Evolutionary conservation across 2,888 invertebrate genomes (phyloP).

Genomic region (Lymantria monacha): DNA sequence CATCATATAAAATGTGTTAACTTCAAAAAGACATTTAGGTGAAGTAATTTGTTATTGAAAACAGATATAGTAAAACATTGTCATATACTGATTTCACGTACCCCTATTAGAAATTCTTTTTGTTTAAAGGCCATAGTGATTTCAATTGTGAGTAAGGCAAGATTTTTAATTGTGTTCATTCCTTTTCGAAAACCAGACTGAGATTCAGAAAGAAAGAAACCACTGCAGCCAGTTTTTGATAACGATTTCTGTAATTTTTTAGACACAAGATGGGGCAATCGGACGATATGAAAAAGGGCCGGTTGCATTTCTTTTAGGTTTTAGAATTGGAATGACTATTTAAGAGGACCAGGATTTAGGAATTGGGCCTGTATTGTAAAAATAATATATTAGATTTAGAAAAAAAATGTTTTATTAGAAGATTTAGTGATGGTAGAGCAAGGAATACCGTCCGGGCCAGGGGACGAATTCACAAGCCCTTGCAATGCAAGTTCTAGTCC

Average conservation of each 20-base stretch:
- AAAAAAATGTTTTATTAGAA: not conserved
- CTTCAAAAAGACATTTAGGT: too few relatives aligned
- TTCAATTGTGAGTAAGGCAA: too few relatives aligned
- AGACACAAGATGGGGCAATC: not conserved
- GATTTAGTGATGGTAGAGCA: not conserved
- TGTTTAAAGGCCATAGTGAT: not conserved
- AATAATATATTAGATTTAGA: not conserved
- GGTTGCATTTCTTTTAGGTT: too few relatives aligned
- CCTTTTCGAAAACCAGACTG: too few relatives aligned
- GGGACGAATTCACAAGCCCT: too few relatives aligned
- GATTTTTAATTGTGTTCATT: too few relatives aligned
- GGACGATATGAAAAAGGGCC: not conserved
- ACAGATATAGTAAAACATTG: too few relatives aligned
- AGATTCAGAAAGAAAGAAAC: too few relatives aligned
- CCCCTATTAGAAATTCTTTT: not conserved
- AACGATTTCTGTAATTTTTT: not conserved
- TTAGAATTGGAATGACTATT: not conserved
- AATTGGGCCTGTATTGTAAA: not conserved
- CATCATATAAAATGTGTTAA: too few relatives aligned
- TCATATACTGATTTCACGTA: too few relatives aligned
- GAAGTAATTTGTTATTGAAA: too few relatives aligned
- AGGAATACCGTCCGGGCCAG: not conserved
- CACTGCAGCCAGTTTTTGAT: not conserved
- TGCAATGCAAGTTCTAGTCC: too few relatives aligned
- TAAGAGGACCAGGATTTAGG: not conserved